A percentile compares a stretch with the other conserved stretches of the same genome.
phyloP scores from a whole-genome alignment of 2,888 invertebrate species.

The Agrypnus murinus region DNA sequence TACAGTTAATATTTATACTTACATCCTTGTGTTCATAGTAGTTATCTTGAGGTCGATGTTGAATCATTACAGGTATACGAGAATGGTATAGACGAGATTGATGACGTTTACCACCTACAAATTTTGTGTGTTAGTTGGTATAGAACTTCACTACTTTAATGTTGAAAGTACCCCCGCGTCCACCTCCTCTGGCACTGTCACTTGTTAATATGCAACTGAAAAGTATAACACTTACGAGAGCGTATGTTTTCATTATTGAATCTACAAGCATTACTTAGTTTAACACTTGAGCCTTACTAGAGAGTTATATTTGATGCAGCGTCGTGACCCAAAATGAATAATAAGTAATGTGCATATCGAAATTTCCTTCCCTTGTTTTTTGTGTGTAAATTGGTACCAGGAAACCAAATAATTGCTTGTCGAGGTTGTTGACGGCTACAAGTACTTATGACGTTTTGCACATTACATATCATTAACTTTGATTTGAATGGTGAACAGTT shows the following conservation, averaged over 20 bases:
- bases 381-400: conserved; percentile 47
- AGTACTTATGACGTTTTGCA: conserved; percentile 23
- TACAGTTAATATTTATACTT: conserved; percentile 62
- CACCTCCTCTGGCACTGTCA: conserved; percentile 50
- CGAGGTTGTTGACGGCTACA: conserved; percentile 50
- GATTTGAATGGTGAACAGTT: conserved; percentile 11
- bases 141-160: not conserved
- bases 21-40: conserved; percentile 81
- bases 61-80: conserved; percentile 74
- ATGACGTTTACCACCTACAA: conserved; percentile 59
- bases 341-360: conserved; percentile 47
- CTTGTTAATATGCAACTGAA: conserved; percentile 31
- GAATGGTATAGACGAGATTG: conserved; percentile 72
- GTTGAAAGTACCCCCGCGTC: conserved; percentile 44
- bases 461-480: conserved; percentile 35
- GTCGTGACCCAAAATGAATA: conserved; percentile 44
- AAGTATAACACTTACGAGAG: conserved; percentile 37
- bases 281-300: conserved; percentile 10
- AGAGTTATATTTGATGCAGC: conserved; percentile 33
- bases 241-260: conserved; percentile 26
- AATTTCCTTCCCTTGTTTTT: conserved; percentile 52
- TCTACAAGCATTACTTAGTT: conserved; percentile 13
- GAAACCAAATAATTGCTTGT: conserved; percentile 48
- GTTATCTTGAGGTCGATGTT: conserved; percentile 74
- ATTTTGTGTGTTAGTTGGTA: conserved; percentile 18